phyloP scores from a whole-genome alignment of 2,113 vertebrate species.

The Regulus satrapa region DNA sequence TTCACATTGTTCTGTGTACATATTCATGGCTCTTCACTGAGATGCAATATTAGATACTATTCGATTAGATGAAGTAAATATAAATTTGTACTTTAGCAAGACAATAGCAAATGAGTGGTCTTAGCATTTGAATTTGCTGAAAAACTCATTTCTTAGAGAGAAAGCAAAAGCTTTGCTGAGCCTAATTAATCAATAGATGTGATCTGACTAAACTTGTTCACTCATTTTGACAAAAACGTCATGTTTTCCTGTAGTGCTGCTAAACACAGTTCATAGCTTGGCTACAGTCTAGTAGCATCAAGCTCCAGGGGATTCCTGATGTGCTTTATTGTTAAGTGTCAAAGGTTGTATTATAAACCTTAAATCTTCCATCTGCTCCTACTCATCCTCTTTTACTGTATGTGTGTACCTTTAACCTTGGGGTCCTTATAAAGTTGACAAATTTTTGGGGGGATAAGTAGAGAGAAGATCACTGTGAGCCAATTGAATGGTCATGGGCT shows the following conservation, averaged over 20 bases:
- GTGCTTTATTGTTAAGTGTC: neutral
- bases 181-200: neutral
- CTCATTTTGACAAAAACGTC: neutral
- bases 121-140: neutral
- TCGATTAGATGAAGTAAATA: neutral
- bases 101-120: neutral
- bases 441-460: neutral
- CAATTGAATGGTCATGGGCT: rapidly evolving
- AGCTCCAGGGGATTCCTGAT: neutral
- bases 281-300: neutral
- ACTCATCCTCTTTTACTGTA: neutral
- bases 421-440: neutral
- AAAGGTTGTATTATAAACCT: neutral
- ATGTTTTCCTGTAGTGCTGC: neutral
- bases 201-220: neutral
- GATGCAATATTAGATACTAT: neutral
- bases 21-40: neutral
- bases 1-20: neutral
- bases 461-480: rapidly evolving
- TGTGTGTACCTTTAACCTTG: neutral
- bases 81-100: neutral
- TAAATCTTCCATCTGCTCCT: neutral
- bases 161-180: neutral
- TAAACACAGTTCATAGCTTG: neutral
- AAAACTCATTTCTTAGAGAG: neutral